phyloP scores from a whole-genome alignment of 2,797 vertebrate species.

The Epinephelus awoara region DNA sequence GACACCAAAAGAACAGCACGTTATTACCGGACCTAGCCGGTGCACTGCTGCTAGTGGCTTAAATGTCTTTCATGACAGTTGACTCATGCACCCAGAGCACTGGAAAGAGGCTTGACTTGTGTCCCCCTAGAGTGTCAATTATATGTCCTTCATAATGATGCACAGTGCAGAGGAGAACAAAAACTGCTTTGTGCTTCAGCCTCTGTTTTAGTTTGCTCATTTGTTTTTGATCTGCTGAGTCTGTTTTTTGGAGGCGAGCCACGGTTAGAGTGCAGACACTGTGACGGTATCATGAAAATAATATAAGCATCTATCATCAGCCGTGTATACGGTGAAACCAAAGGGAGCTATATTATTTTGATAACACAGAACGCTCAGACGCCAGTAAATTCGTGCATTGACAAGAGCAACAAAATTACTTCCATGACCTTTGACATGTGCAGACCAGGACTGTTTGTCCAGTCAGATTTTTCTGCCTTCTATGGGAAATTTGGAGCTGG shows the following conservation, averaged over 20 bases:
- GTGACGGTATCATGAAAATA: slow-evolving; percentile 33
- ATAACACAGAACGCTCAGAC: slow-evolving; percentile 2
- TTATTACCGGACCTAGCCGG: slow-evolving; percentile 36
- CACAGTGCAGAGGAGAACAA: slow-evolving; percentile 44
- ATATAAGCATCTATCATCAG: slow-evolving; percentile 24
- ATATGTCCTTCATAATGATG: slow-evolving; percentile 53
- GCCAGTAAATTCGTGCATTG: slow-evolving; percentile 24
- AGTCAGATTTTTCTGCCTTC: slow-evolving; percentile 37
- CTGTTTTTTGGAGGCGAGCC: slow-evolving; percentile 35
- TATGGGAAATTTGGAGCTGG: slow-evolving; percentile 48
- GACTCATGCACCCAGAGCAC: slow-evolving; percentile 58
- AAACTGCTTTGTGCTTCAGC: slow-evolving; percentile 27
- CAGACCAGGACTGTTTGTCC: slow-evolving; percentile 19
- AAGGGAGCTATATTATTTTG: slow-evolving; percentile 24
- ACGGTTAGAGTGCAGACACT: slow-evolving; percentile 12
- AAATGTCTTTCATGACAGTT: slow-evolving; percentile 67
- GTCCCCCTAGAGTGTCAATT: slow-evolving; percentile 49
- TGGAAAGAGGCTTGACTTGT: slow-evolving; percentile 46
- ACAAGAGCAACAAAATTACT: slow-evolving; percentile 28
- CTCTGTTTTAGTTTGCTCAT: slow-evolving; percentile 36
- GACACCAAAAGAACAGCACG: slow-evolving; percentile 49
- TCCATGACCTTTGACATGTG: slow-evolving; percentile 51
- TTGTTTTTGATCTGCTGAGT: slow-evolving; percentile 36
- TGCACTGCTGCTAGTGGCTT: slow-evolving; percentile 33
- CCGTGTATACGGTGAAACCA: slow-evolving; percentile 9